Percentiles rank a stretch among this genome's conserved stretches.
Conservation (phyloP, 2,797 vertebrate species). For the Amazona ochrocephala region DNA sequence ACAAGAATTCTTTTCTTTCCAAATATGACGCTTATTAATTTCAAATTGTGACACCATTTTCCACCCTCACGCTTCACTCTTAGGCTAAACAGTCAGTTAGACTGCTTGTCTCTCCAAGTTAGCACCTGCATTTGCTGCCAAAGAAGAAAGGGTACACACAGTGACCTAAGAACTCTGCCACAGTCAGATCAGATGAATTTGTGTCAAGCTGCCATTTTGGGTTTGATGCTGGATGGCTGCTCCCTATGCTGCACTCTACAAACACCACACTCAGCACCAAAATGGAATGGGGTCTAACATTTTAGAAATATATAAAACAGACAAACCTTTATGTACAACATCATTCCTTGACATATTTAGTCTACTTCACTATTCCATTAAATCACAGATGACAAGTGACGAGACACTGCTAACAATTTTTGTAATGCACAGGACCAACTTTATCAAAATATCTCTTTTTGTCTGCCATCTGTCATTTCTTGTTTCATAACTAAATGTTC, state of each 20-base stretch:
- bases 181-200: neutral
- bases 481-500: neutral
- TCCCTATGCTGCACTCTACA: neutral
- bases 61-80: rapidly evolving
- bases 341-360: neutral
- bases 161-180: neutral
- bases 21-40: neutral
- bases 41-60: neutral
- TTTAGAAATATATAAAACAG: neutral
- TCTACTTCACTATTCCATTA: neutral
- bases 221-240: neutral
- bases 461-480: neutral
- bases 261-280: rapidly evolving
- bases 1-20: neutral
- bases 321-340: neutral
- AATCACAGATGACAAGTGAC: neutral
- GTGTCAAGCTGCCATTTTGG: neutral
- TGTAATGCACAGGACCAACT: neutral
- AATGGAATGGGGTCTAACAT: neutral
- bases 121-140: neutral
- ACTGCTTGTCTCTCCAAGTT: neutral
- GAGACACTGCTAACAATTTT: neutral
- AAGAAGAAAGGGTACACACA: neutral
- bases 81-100: neutral
- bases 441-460: neutral